These are phyloP conservation scores for Cetoscarus ocellatus DNA, from an alignment of 2,797 vertebrate species.

Conservation along the genomic window DNA sequence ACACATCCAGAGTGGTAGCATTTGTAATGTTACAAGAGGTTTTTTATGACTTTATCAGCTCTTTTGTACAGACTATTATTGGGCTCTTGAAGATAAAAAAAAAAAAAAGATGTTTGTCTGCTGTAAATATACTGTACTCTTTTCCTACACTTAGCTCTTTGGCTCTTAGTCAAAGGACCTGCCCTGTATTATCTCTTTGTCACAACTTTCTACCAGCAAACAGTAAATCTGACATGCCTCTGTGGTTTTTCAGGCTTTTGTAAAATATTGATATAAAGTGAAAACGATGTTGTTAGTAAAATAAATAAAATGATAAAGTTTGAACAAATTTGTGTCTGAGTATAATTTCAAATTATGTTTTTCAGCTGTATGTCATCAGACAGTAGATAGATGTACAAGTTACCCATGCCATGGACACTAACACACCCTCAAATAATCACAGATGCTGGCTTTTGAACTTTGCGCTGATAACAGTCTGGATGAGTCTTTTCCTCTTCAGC, in stretches of 20 bases:
- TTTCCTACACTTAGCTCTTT: conserved; percentile 18
- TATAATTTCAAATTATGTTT: too few relatives aligned
- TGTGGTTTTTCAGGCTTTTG: conserved; percentile 33
- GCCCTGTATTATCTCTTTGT: conserved; percentile 1
- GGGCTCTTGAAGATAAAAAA: background rate
- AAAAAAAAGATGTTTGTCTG: conserved; percentile 1
- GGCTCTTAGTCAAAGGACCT: background rate
- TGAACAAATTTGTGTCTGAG: background rate
- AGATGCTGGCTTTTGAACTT: too few relatives aligned
- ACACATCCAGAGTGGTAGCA: conserved; percentile 21
- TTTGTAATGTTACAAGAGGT: conserved; percentile 25
- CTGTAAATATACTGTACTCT: conserved; percentile 79
- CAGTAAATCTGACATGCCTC: too few relatives aligned
- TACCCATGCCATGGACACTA: too few relatives aligned
- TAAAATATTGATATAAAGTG: conserved; percentile 32
- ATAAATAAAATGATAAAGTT: conserved; percentile 46
- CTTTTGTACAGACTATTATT: conserved; percentile 51
- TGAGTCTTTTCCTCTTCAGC: too few relatives aligned
- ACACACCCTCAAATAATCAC: too few relatives aligned
- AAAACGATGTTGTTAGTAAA: conserved; percentile 22
- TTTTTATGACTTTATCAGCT: conserved; percentile 33
- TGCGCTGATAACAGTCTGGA: too few relatives aligned
- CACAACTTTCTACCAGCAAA: conserved; percentile 37
- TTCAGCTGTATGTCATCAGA: too few relatives aligned
- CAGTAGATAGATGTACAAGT: too few relatives aligned